Evolutionary conservation across 2,113 vertebrate species (phyloP).

Genomic region (Percopsis transmontana): DNA sequence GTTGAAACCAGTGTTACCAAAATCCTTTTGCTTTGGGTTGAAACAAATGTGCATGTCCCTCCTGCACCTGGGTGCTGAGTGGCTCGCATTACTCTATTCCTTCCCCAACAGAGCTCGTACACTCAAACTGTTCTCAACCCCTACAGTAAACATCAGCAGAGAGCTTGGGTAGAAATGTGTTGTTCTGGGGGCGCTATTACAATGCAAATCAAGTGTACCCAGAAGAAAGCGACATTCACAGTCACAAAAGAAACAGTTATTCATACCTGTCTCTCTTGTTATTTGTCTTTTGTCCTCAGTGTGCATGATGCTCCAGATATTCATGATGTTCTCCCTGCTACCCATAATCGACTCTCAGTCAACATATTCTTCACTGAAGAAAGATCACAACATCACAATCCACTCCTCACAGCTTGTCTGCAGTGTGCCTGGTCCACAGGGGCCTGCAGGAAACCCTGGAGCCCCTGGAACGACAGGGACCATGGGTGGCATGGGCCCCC

Average conservation of each 20-base stretch:
- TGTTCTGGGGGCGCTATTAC: too few relatives aligned
- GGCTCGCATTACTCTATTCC: too few relatives aligned
- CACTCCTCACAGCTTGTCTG: constrained; percentile 85
- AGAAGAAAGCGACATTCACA: neutral
- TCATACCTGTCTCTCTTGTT: neutral
- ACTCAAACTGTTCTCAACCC: too few relatives aligned
- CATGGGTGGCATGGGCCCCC: constrained; percentile 87
- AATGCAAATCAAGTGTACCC: neutral
- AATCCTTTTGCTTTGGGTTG: too few relatives aligned
- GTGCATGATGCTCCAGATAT: constrained; percentile 79
- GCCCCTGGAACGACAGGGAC: constrained; percentile 80
- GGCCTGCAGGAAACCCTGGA: constrained; percentile 85
- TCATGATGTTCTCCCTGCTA: constrained; percentile 79
- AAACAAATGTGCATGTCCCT: too few relatives aligned
- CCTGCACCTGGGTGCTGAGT: too few relatives aligned
- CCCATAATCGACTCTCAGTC: constrained; percentile 80
- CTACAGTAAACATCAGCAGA: too few relatives aligned
- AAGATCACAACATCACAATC: constrained; percentile 73
- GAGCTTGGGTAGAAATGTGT: too few relatives aligned
- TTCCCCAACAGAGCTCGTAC: too few relatives aligned
- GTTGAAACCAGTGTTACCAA: neutral
- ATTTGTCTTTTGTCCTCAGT: constrained; percentile 65
- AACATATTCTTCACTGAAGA: constrained; percentile 67
- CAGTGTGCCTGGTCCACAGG: constrained; percentile 87
- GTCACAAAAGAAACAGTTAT: neutral